Percentiles rank a stretch among this genome's conserved stretches.
Evolutionary conservation across 2,113 vertebrate species (phyloP).

Genomic region (Morone saxatilis): DNA sequence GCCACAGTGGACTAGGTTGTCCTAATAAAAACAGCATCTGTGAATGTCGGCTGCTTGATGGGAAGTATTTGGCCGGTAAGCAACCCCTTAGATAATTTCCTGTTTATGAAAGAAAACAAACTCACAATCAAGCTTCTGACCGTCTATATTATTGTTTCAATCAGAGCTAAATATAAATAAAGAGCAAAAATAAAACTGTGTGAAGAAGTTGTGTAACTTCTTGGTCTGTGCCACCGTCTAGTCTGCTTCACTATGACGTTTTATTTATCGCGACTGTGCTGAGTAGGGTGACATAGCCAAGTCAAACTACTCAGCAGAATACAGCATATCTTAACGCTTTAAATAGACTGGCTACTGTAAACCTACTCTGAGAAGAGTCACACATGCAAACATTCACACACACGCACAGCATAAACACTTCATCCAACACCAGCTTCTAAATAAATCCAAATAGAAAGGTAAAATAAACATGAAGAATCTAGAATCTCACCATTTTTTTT

Average conservation of each 20-base stretch:
- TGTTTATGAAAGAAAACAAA: conserved; percentile 51
- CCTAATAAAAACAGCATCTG: conserved; percentile 55
- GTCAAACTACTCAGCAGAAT: conserved; percentile 75
- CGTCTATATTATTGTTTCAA: conserved; percentile 25
- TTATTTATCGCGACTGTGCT: conserved; percentile 66
- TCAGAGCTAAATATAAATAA: conserved; percentile 2
- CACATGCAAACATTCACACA: conserved; percentile 60
- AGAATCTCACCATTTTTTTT: not conserved
- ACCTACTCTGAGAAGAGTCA: conserved; percentile 61
- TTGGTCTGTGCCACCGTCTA: not conserved
- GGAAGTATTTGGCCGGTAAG: conserved; percentile 40
- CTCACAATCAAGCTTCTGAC: conserved; percentile 36
- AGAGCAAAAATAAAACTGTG: not conserved
- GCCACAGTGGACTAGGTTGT: conserved; percentile 22
- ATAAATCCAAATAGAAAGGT: conserved; percentile 10
- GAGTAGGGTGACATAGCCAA: conserved; percentile 66
- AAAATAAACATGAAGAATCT: not conserved
- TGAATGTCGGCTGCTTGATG: conserved; percentile 37
- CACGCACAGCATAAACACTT: conserved; percentile 53
- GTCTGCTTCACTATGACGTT: conserved; percentile 25
- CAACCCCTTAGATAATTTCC: conserved; percentile 57
- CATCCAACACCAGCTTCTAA: conserved; percentile 4
- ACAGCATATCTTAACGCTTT: conserved; percentile 70
- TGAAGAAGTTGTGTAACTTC: conserved; percentile 15
- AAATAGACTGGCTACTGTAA: conserved; percentile 76